Conservation (phyloP, 2,797 vertebrate genomes). For the Eleutherodactylus coqui region DNA sequence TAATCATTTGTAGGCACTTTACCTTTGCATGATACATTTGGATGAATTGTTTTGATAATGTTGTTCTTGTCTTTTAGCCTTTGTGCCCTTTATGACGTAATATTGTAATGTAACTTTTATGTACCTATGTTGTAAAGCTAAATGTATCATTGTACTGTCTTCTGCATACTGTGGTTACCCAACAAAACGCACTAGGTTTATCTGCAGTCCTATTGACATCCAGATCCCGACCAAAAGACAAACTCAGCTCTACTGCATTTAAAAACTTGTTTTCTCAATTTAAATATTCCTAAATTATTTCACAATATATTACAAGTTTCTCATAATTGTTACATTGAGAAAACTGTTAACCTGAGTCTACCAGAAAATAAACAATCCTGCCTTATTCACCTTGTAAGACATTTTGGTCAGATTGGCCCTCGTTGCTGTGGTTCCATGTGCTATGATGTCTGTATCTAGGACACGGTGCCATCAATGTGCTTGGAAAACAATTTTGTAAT, state of each 20-base stretch:
- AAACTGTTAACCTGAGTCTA: not conserved
- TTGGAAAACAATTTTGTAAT: slow-evolving; percentile 1
- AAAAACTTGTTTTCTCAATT: not conserved
- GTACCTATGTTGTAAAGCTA: not conserved
- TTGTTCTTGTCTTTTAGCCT: not conserved
- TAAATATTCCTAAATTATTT: not conserved
- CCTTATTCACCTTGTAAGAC: not conserved
- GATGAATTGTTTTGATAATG: not conserved
- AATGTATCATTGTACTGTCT: not conserved
- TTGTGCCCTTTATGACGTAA: not conserved
- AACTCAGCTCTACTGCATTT: not conserved
- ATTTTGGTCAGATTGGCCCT: not conserved
- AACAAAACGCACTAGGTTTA: not conserved
- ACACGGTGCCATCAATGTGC: not conserved
- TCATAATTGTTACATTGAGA: not conserved
- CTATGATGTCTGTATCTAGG: slow-evolving; percentile 36
- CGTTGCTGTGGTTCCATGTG: slow-evolving; percentile 12
- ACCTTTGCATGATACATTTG: too few relatives aligned
- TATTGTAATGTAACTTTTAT: not conserved
- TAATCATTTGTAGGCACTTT: too few relatives aligned
- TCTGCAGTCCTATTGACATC: not conserved
- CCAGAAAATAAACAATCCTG: not conserved
- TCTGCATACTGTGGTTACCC: not conserved
- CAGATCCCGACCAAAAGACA: not conserved
- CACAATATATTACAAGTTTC: not conserved